phyloP scores from a whole-genome alignment of 2,113 vertebrate genomes.

The Callopanchax toddi region DNA sequence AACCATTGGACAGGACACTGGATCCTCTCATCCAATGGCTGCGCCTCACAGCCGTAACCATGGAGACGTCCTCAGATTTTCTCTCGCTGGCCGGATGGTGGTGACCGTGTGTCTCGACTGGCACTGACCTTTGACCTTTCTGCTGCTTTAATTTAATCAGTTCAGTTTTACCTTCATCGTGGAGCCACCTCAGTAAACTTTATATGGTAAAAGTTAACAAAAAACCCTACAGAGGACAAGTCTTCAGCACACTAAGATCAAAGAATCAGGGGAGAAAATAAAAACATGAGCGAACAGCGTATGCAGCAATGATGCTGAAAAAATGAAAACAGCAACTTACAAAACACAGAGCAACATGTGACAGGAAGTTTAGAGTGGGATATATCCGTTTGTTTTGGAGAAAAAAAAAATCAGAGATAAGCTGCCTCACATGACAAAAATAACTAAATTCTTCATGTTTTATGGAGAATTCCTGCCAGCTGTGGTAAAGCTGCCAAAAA shows the following conservation, averaged over 20 bases:
- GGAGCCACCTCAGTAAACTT: background rate
- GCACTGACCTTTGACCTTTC: conserved; percentile 36
- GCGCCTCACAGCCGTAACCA: conserved; percentile 63
- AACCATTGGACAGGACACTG: conserved; percentile 61
- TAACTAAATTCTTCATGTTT: background rate
- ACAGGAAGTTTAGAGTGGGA: too few relatives aligned
- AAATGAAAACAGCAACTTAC: conserved; percentile 59
- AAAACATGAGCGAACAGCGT: conserved; percentile 70
- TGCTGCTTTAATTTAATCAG: background rate
- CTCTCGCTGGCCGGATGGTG: conserved; percentile 83
- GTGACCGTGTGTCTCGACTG: conserved; percentile 65
- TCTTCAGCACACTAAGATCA: background rate
- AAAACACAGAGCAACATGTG: conserved; percentile 83
- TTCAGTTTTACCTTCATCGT: background rate
- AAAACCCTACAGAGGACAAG: background rate
- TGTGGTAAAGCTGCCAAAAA: conserved; percentile 31
- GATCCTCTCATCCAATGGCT: conserved; percentile 59
- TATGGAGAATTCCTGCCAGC: conserved; percentile 1
- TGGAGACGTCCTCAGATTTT: conserved; percentile 55
- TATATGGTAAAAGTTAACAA: background rate
- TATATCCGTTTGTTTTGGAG: too few relatives aligned
- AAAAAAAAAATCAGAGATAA: too few relatives aligned
- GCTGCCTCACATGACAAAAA: conserved; percentile 1
- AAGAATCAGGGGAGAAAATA: background rate
- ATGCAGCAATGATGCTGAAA: conserved; percentile 23